phyloP scores from a whole-genome alignment of 35 echinoderm and acorn worm species.

The Apostichopus parvimensis region DNA sequence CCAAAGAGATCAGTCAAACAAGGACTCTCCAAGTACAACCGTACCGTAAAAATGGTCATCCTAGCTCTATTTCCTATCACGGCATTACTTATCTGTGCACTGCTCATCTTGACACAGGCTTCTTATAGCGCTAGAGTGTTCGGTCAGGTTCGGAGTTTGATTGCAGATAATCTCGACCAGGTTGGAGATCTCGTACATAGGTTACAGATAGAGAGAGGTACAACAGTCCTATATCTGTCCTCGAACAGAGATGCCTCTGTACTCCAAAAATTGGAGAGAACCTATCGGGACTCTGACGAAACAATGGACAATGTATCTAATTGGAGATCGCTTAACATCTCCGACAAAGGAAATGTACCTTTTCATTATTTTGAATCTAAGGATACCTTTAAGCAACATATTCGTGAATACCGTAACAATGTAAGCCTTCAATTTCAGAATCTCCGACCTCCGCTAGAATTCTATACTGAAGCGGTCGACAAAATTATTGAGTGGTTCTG shows the following conservation, averaged over 20 bases:
- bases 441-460: not conserved
- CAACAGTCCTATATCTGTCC: conserved; percentile 46
- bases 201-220: conserved; percentile 68
- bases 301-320: conserved; percentile 37
- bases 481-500: conserved; percentile 43
- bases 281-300: conserved; percentile 36
- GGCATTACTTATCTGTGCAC: not conserved
- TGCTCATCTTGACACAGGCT: conserved; percentile 1
- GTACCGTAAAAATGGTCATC: conserved; percentile 29
- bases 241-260: not conserved
- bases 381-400: conserved; percentile 20
- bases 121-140: not conserved
- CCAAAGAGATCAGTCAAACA: not conserved
- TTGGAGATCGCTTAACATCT: not conserved
- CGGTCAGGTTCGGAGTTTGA: not conserved
- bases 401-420: conserved; percentile 35
- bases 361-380: conserved; percentile 43
- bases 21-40: not conserved
- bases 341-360: not conserved
- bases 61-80: conserved; percentile 35
- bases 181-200: conserved; percentile 53
- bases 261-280: conserved; percentile 12
- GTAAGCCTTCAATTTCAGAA: not conserved
- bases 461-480: conserved; percentile 51
- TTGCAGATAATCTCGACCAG: conserved; percentile 47